A percentile compares a stretch with the other conserved stretches of the same genome.
Evolutionary conservation across 2,113 vertebrate species (phyloP).

Genomic region (Actenoides lindsayi): DNA sequence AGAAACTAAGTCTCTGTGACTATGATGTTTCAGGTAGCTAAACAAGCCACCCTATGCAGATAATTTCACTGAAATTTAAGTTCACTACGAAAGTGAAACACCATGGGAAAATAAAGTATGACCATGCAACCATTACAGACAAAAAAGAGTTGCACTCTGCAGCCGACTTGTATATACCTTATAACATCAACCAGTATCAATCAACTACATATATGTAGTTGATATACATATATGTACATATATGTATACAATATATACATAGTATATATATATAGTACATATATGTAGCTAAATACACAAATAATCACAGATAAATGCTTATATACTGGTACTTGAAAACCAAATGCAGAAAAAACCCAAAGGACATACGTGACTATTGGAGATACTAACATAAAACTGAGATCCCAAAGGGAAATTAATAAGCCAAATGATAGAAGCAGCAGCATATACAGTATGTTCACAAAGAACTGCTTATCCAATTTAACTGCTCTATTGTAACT

Average conservation of each 20-base stretch:
- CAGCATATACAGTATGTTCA: background rate
- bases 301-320: background rate
- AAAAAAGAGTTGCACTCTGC: background rate
- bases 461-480: background rate
- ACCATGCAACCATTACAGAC: background rate
- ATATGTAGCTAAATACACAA: background rate
- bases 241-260: too few relatives aligned
- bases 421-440: background rate
- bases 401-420: background rate
- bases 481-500: background rate
- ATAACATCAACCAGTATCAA: background rate
- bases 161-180: background rate
- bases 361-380: background rate
- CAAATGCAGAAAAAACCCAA: background rate
- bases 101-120: rapidly evolving
- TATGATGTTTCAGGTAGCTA: background rate
- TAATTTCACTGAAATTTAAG: background rate
- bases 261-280: too few relatives aligned
- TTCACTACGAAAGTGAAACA: background rate
- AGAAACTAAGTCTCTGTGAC: background rate
- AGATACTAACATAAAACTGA: background rate
- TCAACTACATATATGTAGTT: background rate
- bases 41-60: background rate
- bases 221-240: too few relatives aligned
- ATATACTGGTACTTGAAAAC: background rate